Evolutionary conservation across 2,888 invertebrate genomes (phyloP), one percentile per base, ranked within the genome.

Genomic region (Arctia plantaginis): DNA sequence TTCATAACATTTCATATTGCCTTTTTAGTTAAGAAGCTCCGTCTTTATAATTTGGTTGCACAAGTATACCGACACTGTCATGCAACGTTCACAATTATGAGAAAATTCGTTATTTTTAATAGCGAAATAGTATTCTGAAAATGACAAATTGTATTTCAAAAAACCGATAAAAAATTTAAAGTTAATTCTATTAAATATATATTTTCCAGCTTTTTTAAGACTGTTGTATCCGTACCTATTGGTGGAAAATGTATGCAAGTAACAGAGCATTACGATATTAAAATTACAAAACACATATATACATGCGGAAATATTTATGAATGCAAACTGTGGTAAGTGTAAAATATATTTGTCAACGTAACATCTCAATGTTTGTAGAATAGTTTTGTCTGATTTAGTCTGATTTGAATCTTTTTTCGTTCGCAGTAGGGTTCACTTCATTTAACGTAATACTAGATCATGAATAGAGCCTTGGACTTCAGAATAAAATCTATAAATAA

Each of bases 401-500:
- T 35, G 35, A 35, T 41, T 0, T 55, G 66, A 66, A 35, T 20
- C 51, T n/a, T 71, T 18, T 66, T 47, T 18, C 27, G 6, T n/a
- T 15, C 3, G 10, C 0, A 0, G 27, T 64, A 71, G 23, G 6
- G 35, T 71, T 66, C 10, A 18, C 35, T 71, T 71, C 15, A 66
- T 39, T 35, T 18, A 51, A 39, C 35, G 15, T 7, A 51, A 55
- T 27, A 70, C 2, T 33, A 64, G 33, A 23, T 33, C 20, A 27
- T n/a, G 20, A 35, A 51, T 68, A 71, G 62, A 69, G 41, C 66
- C 59, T 72, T 64, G 76, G 67, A 69, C 33, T 71, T 72, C 71
- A 75, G 44, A 71, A 77, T 74, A 71, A 81, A 72, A 72, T 75
- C 66, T 77, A 74, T 76, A 76, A 76, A 76, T 79, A 83, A 76